Evolutionary conservation across 2,113 vertebrate genomes (phyloP), one percentile per base, ranked within the genome.

Genomic region (Heptranchias perlo): DNA sequence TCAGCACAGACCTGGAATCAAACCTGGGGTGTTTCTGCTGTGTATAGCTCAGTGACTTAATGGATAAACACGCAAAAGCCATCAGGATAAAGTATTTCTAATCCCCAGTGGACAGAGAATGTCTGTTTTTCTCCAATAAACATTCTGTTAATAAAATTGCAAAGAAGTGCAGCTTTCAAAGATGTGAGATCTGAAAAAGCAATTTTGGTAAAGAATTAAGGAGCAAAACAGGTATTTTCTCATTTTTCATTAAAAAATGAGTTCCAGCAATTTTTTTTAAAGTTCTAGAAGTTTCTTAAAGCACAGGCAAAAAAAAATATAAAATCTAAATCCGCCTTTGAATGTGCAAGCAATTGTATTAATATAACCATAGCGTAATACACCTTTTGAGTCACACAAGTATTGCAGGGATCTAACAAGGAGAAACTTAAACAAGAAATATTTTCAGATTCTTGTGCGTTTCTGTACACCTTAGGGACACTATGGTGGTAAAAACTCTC

Each of bases 401-500:
- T 31, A 1, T 25, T 44, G 39, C 44, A 82, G 76, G 16, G 16
- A 39, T 82, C 16, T 82, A 44, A 82, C n/a, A 44, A 18, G 39
- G 1, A 39, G 76, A 82, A 39, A 44, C 76, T 82, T 44, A 21
- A 82, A 14, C 76, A 82, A 44, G n/a, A 3, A 82, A 16, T 82
- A 44, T 82, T 5, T 82, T 82, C n/a, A 82, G 39, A 44, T 82
- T 82, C 31, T 6, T 18, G 82, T 25, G 1, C 64, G 96, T 69
- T 84, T 96, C 86, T 39, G 52, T 54, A 39, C 47, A 39, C n/a
- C 11, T 58, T 96, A 98, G 98, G 98, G 97, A 47, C 97, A 97
- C 49, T 98, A 97, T 96, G 98, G 98, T 96, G 98, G 98, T 3
- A 98, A 98, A 96, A 96, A 65, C 97, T 98, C 96, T 97, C 62